Conservation (phyloP, 2,797 vertebrate species). For the Rhinophrynus dorsalis region DNA sequence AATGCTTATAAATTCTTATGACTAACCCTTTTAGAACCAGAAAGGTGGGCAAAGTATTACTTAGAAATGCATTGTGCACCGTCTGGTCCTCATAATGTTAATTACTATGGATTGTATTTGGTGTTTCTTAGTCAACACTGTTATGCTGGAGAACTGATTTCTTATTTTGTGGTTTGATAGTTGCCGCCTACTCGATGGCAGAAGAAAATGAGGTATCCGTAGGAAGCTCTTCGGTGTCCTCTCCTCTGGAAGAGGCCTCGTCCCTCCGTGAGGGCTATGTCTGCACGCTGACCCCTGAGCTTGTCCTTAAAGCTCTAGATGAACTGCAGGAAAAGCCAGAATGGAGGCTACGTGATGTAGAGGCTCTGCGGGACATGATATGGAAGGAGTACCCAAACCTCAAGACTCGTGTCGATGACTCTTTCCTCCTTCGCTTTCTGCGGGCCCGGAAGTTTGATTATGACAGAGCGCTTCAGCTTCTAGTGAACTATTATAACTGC, state of each 20-base stretch:
- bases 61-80: too few relatives aligned
- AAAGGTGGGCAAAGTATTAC: too few relatives aligned
- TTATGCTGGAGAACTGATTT: background rate
- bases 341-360: constrained; percentile 93
- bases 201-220: constrained; percentile 80
- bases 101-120: too few relatives aligned
- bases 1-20: too few relatives aligned
- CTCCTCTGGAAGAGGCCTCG: constrained; percentile 69
- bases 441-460: constrained; percentile 97
- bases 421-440: constrained; percentile 92
- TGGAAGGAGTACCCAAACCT: constrained; percentile 89
- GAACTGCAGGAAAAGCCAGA: constrained; percentile 97
- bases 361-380: constrained; percentile 95
- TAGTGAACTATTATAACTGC: constrained; percentile 91
- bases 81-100: too few relatives aligned
- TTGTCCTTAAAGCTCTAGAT: constrained; percentile 90
- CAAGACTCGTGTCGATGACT: constrained; percentile 86
- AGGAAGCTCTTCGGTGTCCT: constrained; percentile 70
- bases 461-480: constrained; percentile 90
- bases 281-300: constrained; percentile 85
- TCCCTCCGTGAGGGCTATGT: constrained; percentile 75
- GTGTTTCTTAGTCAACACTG: too few relatives aligned
- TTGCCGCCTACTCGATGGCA: constrained; percentile 76
- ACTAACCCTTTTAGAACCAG: too few relatives aligned
- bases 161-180: constrained; percentile 47